Evolutionary conservation across 2,113 vertebrate species (phyloP).

Genomic region (Canis aureus): DNA sequence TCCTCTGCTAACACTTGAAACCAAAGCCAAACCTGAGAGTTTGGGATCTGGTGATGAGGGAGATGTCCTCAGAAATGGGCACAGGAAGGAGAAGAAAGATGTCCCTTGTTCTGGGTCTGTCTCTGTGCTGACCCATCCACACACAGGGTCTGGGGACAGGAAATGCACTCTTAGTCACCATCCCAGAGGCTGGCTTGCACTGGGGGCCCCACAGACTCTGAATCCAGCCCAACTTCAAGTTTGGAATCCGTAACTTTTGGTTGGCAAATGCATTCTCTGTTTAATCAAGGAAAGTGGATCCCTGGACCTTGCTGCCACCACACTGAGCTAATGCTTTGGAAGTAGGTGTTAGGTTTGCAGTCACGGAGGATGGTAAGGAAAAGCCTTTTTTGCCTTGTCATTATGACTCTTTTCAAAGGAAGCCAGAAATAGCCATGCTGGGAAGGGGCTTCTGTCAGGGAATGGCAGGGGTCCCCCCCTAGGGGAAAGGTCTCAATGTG

Average conservation of each 20-base stretch:
- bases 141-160: not conserved
- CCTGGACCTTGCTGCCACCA: not conserved
- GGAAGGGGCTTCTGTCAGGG: not conserved
- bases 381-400: not conserved
- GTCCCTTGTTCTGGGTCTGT: not conserved
- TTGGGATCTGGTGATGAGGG: not conserved
- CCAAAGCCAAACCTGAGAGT: not conserved
- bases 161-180: not conserved
- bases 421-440: not conserved
- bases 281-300: slow-evolving; percentile 43
- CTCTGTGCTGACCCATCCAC: no score
- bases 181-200: not conserved
- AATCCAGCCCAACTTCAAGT: not conserved
- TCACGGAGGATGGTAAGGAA: not conserved
- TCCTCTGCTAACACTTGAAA: slow-evolving; percentile 15
- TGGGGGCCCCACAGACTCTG: not conserved
- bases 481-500: not conserved
- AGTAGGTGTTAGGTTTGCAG: not conserved
- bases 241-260: not conserved
- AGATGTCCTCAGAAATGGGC: not conserved
- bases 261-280: not conserved
- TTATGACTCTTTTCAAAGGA: not conserved
- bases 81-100: not conserved
- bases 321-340: slow-evolving; percentile 14
- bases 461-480: not conserved